Percentiles rank a stretch among this genome's conserved stretches.
These are phyloP conservation scores for Sturnus vulgaris DNA, from an alignment of 2,113 vertebrate genomes.

Conservation along the genomic window DNA sequence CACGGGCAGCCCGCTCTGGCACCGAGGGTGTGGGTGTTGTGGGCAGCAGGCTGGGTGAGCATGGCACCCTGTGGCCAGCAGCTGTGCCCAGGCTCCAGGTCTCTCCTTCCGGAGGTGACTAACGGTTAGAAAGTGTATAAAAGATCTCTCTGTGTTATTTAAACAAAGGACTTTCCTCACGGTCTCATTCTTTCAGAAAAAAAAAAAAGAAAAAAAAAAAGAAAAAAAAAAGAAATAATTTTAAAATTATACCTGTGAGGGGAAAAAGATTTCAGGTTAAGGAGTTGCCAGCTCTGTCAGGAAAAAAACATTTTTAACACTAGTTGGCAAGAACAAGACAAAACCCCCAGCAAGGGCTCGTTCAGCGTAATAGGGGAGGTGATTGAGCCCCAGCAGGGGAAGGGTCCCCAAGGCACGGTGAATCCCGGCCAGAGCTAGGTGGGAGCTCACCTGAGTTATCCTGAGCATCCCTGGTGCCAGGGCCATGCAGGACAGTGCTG, in stretches of 20 bases:
- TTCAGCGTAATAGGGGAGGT: not conserved
- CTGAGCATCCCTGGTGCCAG: not conserved
- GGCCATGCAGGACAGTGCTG: not conserved
- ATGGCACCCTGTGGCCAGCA: not conserved
- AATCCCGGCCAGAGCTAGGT: not conserved
- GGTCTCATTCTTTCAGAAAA: not conserved
- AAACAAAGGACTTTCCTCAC: not conserved
- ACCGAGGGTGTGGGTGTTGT: not conserved
- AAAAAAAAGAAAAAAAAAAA: not conserved
- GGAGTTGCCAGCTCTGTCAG: not conserved
- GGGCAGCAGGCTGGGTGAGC: not conserved
- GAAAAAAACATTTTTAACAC: not conserved
- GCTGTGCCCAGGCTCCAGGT: not conserved
- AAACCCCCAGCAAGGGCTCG: accelerated
- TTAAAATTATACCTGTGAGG: not conserved
- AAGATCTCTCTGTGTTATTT: not conserved
- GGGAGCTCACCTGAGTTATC: not conserved
- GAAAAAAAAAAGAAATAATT: not conserved
- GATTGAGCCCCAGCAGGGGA: not conserved
- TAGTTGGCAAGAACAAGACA: not conserved
- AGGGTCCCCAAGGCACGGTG: not conserved
- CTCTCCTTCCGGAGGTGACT: not conserved
- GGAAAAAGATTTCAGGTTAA: not conserved
- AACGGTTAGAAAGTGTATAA: not conserved
- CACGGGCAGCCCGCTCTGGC: not conserved